Evolutionary conservation across 2,888 invertebrate genomes (phyloP).

Genomic region (Spialia ferax): DNA sequence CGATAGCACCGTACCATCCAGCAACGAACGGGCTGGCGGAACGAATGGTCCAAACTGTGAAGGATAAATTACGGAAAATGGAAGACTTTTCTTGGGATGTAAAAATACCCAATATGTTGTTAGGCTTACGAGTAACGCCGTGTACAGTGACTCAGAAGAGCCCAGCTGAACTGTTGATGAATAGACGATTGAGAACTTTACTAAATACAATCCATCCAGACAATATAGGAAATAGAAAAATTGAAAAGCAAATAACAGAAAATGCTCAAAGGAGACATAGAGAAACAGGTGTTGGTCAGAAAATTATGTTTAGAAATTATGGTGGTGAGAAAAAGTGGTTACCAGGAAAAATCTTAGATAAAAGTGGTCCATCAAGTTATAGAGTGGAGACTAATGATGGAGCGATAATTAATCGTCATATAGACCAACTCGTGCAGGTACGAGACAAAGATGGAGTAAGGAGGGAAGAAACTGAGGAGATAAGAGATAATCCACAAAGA

Average conservation of each 20-base stretch:
- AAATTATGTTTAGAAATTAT: neutral
- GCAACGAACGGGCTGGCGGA: conserved; percentile 44
- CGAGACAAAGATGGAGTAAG: neutral
- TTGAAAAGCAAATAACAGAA: conserved; percentile 35
- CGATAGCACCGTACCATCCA: conserved; percentile 43
- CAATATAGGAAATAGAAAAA: conserved; percentile 18
- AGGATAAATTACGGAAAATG: conserved; percentile 43
- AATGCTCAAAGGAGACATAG: too few relatives aligned
- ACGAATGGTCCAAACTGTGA: conserved; percentile 45
- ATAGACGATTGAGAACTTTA: conserved; percentile 38
- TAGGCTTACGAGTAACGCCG: conserved; percentile 29
- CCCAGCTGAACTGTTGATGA: conserved; percentile 41
- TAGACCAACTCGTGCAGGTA: neutral
- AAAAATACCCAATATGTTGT: conserved; percentile 35
- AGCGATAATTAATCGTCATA: neutral
- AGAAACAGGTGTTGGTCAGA: too few relatives aligned
- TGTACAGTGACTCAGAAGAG: conserved; percentile 40
- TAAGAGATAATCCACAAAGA: neutral
- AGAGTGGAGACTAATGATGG: neutral
- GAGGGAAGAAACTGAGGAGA: neutral
- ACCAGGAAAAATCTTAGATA: too few relatives aligned
- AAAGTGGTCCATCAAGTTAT: too few relatives aligned
- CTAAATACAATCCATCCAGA: conserved; percentile 39
- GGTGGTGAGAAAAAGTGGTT: neutral
- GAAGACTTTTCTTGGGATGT: conserved; percentile 41